Base-by-base conservation (phyloP, 2,113 vertebrate genomes). In the Trochalopteron elliotii region DNA sequence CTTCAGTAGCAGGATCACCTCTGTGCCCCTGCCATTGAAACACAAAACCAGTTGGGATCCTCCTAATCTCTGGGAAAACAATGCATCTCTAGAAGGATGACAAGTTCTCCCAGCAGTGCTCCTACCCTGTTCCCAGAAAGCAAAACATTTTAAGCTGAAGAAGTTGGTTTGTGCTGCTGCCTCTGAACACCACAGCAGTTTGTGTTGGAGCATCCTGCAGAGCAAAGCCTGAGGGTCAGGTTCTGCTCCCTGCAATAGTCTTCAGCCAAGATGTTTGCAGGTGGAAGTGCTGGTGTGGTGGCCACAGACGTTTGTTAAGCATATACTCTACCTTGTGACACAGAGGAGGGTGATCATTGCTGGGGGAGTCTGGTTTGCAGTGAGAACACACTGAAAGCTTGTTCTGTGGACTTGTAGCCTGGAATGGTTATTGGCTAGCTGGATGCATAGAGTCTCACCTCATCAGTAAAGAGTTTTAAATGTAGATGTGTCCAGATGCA, bases 231-330 rank as follows among this genome's bases (percentile, higher is more conserved):
- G 31, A 59, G 45, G 19, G 77, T 71, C 56, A 61, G 44, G 81
- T 79, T 86, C 65, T 94, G 44, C 64, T 47, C 63, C 92, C 86
- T 28, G 57, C 56, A 45, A 18, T 40, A 78, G 28, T 39, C 59
- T 82, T 93, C 49, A 93, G 83, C 57, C 37, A 82, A 53, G 52
- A 71, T 35, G 22, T 89, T 67, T 90, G 80, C 8, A 9, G 75
- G 61, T 17, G 4, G 91, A 92, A 91, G 69, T 31, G 31, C 44
- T 96, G 84, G 55, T 84, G 74, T 63, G 57, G 20, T 72, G 52
- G n/a, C 91, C 93, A 95, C 77, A 97, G 86, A 57, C 45, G 33
- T 92, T 92, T 85, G 65, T 91, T 82, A 94, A 93, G 78, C 33
- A 8, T 88, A 70, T 82, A 55, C 57, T 56, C 40, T 87, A 83